phyloP scores from a whole-genome alignment of 2,113 vertebrate species.

The Odontesthes bonariensis region DNA sequence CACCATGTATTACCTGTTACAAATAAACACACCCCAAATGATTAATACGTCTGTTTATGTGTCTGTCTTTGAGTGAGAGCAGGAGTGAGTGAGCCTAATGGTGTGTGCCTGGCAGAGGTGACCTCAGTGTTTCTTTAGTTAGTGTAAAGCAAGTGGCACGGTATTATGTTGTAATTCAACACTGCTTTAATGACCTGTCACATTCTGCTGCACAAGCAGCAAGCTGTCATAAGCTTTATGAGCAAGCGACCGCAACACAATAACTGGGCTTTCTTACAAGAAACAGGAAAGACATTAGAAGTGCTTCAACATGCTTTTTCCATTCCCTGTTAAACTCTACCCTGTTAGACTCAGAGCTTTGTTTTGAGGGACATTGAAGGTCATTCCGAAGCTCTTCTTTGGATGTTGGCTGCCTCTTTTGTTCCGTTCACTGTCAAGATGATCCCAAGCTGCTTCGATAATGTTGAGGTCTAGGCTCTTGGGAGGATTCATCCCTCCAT shows the following conservation, averaged over 20 bases:
- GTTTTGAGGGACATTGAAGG: too few relatives aligned
- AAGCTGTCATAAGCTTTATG: slow-evolving; percentile 64
- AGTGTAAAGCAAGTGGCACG: slow-evolving; percentile 44
- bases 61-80: slow-evolving; percentile 5
- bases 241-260: slow-evolving; percentile 21
- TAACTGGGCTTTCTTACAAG: not conserved
- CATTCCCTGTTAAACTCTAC: not conserved
- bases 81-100: slow-evolving; percentile 41
- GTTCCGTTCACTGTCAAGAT: too few relatives aligned
- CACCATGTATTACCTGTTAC: slow-evolving; percentile 96
- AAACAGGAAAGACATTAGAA: not conserved
- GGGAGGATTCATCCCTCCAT: too few relatives aligned
- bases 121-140: slow-evolving; percentile 45
- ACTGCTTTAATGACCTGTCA: slow-evolving; percentile 68
- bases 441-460: too few relatives aligned
- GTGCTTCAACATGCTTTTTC: not conserved
- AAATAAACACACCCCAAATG: slow-evolving; percentile 95
- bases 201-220: slow-evolving; percentile 39
- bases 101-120: slow-evolving; percentile 61
- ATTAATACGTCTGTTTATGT: slow-evolving; percentile 28
- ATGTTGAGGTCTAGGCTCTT: too few relatives aligned
- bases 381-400: too few relatives aligned
- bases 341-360: too few relatives aligned
- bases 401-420: too few relatives aligned
- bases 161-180: slow-evolving; percentile 61